Percentiles rank a stretch among this genome's conserved stretches.
These are phyloP conservation scores for Podabrus alpinus DNA, from an alignment of 2,888 invertebrate species.

Conservation along the genomic window DNA sequence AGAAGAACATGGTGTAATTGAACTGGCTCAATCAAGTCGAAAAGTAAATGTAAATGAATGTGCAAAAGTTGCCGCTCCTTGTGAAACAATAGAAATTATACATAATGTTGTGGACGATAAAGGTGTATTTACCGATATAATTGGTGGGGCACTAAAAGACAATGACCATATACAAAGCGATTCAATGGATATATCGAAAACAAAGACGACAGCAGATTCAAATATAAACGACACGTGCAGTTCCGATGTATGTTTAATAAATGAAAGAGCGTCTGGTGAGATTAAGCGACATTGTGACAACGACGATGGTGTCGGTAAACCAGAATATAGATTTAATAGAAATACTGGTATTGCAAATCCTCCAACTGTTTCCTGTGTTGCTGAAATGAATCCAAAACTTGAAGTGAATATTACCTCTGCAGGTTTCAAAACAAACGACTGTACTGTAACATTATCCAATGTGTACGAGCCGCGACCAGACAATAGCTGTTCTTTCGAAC, in stretches of 20 bases:
- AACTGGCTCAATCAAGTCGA: slow-evolving; percentile 1
- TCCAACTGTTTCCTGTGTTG: neutral
- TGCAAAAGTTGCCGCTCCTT: slow-evolving; percentile 17
- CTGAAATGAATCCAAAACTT: neutral
- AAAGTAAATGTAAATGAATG: slow-evolving; percentile 22
- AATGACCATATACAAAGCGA: slow-evolving; percentile 32
- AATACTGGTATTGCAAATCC: neutral
- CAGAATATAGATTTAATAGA: neutral
- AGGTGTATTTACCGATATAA: slow-evolving; percentile 21
- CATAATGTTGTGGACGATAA: slow-evolving; percentile 14
- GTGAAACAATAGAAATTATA: slow-evolving; percentile 21
- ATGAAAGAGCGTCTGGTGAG: neutral
- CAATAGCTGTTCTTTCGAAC: slow-evolving; percentile 24
- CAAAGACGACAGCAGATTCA: slow-evolving; percentile 4
- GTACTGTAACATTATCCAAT: slow-evolving; percentile 12
- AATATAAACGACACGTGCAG: neutral
- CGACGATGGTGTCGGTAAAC: neutral
- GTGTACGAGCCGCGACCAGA: slow-evolving; percentile 14
- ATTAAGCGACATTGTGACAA: neutral
- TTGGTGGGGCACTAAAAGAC: slow-evolving; percentile 29
- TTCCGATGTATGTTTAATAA: neutral
- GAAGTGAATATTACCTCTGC: neutral
- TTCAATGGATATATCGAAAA: slow-evolving; percentile 13
- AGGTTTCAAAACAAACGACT: neutral
- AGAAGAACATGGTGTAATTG: slow-evolving; percentile 9